Conservation (phyloP, 2,797 vertebrate species). For the Graptemys geographica region DNA sequence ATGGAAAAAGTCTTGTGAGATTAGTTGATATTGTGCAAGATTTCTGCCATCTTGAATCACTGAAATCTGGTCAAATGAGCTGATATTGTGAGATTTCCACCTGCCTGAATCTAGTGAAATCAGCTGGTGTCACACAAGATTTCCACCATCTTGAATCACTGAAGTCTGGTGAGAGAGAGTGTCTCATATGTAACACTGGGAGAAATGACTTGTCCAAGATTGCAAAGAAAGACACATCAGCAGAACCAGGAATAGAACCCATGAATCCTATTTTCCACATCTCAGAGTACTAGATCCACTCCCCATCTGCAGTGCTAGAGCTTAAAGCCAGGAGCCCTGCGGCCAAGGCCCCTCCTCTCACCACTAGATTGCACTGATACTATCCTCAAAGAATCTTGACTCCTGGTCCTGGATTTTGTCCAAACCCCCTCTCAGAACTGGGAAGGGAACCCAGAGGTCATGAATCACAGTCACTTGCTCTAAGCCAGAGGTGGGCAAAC, state of each 20-base stretch:
- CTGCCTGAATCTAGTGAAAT: neutral
- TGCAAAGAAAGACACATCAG: neutral
- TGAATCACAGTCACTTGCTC: no score
- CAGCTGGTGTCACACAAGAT: neutral
- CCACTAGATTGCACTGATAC: neutral
- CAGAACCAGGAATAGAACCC: neutral
- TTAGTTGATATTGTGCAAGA: neutral
- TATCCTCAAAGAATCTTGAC: neutral
- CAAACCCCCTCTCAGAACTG: neutral
- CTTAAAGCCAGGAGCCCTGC: neutral
- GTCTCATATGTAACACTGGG: neutral
- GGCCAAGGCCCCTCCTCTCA: neutral
- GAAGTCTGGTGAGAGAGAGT: neutral
- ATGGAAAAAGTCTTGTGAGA: neutral
- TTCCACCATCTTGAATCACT: neutral
- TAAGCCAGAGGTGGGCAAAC: no score
- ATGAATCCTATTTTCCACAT: neutral
- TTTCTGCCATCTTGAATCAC: neutral
- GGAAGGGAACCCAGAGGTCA: no score
- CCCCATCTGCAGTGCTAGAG: neutral
- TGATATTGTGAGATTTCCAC: neutral
- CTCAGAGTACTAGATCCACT: neutral
- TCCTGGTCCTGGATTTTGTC: neutral
- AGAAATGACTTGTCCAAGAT: neutral
- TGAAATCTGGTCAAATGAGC: neutral